Evolutionary conservation across 2,888 invertebrate genomes (phyloP).

Genomic region (Bimastos eiseni): DNA sequence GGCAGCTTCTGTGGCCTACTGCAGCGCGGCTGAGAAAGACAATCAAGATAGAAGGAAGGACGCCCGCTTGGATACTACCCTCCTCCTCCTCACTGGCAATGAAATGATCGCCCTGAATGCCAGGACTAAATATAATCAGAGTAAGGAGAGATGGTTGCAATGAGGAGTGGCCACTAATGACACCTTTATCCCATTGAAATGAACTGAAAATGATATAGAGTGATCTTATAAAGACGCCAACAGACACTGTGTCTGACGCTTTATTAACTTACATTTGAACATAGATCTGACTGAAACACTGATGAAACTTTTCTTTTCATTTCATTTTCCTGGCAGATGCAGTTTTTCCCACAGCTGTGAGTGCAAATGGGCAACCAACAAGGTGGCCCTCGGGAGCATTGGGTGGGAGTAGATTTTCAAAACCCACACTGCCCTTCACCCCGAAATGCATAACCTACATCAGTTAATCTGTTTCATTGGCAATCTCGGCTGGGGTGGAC

Average conservation of each 20-base stretch:
- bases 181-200: neutral
- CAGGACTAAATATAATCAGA: neutral
- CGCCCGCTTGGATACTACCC: no score
- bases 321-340: neutral
- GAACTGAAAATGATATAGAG: no score
- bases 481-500: neutral
- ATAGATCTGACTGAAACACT: neutral
- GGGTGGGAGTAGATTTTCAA: neutral
- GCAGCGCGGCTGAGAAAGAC: no score
- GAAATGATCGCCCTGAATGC: neutral
- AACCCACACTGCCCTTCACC: neutral
- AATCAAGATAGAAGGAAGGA: no score
- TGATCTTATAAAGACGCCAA: no score
- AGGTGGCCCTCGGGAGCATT: neutral
- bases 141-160: no score
- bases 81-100: neutral
- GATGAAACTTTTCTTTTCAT: neutral
- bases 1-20: no score
- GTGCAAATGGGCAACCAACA: neutral
- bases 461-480: neutral
- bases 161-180: neutral
- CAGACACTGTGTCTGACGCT: neutral
- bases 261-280: neutral
- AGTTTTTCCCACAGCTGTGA: neutral
- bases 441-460: neutral